Conservation (phyloP, 2,888 invertebrate species). For the Drosophila sordidapex region DNA sequence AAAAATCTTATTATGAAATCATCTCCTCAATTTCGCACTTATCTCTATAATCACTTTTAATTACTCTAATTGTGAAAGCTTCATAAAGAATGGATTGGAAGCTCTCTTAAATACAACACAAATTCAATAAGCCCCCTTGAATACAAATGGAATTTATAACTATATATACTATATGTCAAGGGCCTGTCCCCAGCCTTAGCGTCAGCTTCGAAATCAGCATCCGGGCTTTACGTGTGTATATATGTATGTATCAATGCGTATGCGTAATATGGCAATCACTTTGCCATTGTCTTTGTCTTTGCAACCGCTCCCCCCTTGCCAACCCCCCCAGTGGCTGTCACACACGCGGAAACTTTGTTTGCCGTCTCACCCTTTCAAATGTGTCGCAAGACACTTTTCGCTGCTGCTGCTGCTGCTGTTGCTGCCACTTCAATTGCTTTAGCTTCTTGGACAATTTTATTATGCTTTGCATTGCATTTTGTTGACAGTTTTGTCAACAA, state of each 20-base stretch:
- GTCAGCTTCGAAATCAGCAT: background rate
- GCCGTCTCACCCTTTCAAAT: slow-evolving; percentile 9
- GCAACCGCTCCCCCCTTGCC: background rate
- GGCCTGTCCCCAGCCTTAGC: background rate
- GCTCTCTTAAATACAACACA: background rate
- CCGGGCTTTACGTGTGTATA: background rate
- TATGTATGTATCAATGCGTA: slow-evolving; percentile 52
- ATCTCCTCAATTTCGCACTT: background rate
- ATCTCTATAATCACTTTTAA: background rate
- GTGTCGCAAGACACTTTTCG: slow-evolving; percentile 12
- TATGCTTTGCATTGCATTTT: slow-evolving; percentile 81
- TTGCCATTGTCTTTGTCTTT: slow-evolving; percentile 22
- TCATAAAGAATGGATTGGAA: background rate
- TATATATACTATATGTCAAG: background rate
- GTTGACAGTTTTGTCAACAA: slow-evolving; percentile 85
- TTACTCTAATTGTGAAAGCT: background rate
- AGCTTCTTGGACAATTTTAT: slow-evolving; percentile 79
- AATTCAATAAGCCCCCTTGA: background rate
- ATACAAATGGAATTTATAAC: background rate
- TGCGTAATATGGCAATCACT: slow-evolving; percentile 72
- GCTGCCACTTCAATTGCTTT: slow-evolving; percentile 52
- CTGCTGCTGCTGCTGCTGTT: background rate
- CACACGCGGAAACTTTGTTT: slow-evolving; percentile 51
- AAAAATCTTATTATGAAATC: background rate
- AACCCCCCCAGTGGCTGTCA: slow-evolving; percentile 14